Evolutionary conservation across 37 sponge, comb jelly and placozoan genomes (phyloP).

Genomic region (Eunapius fragilis): DNA sequence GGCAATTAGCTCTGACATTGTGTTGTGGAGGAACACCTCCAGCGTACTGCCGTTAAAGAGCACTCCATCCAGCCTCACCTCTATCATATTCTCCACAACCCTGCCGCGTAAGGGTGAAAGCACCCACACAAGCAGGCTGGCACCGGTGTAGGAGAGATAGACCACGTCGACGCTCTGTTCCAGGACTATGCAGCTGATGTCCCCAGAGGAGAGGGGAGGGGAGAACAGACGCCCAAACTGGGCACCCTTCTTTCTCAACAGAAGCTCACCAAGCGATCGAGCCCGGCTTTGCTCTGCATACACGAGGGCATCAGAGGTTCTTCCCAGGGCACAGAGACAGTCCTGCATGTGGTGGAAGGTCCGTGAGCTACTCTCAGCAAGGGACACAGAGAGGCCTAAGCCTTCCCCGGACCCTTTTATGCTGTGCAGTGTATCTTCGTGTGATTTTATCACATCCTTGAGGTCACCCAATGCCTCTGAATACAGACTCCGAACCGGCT

Average conservation of each 20-base stretch:
- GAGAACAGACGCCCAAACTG: constrained; percentile 6
- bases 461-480: constrained; percentile 34
- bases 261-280: constrained; percentile 70
- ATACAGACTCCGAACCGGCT: constrained; percentile 18
- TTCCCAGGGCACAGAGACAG: constrained; percentile 51
- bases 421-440: constrained; percentile 51
- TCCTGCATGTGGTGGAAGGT: constrained; percentile 69
- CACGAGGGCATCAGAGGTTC: constrained; percentile 46
- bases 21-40: constrained; percentile 51
- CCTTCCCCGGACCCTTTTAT: constrained; percentile 69
- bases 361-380: constrained; percentile 66
- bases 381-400: constrained; percentile 60
- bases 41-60: constrained; percentile 61
- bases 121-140: constrained; percentile 61
- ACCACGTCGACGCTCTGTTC: constrained; percentile 24
- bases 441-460: constrained; percentile 17
- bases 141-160: constrained; percentile 58
- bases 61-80: constrained; percentile 44
- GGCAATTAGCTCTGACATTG: constrained; percentile 25
- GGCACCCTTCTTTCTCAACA: constrained; percentile 39
- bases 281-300: constrained; percentile 74
- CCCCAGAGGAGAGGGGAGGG: constrained; percentile 42
- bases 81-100: constrained; percentile 18
- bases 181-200: constrained; percentile 38
- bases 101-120: constrained; percentile 22